Conservation (phyloP, 2,888 invertebrate species). For the Chymomyza amoena region DNA sequence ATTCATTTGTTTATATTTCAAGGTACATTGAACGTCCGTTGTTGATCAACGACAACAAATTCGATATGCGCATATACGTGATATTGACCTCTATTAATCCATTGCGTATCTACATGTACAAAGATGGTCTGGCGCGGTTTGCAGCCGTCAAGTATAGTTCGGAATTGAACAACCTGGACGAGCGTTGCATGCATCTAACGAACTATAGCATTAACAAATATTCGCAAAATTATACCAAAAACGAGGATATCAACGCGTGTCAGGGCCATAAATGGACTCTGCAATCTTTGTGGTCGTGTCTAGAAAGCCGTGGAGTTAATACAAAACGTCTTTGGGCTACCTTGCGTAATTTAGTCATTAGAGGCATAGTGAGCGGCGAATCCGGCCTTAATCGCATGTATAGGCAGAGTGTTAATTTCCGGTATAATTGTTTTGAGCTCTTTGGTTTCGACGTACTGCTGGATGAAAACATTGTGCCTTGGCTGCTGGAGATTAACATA, state of each 20-base stretch:
- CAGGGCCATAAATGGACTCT: slow-evolving; percentile 96
- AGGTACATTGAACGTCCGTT: slow-evolving; percentile 89
- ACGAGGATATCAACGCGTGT: slow-evolving; percentile 93
- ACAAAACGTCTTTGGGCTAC: slow-evolving; percentile 89
- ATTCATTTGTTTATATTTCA: not conserved
- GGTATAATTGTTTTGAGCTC: slow-evolving; percentile 95
- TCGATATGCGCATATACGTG: slow-evolving; percentile 97
- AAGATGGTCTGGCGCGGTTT: slow-evolving; percentile 97
- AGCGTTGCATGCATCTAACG: slow-evolving; percentile 94
- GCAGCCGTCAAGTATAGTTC: slow-evolving; percentile 95
- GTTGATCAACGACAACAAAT: slow-evolving; percentile 96
- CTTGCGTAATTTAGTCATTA: slow-evolving; percentile 93
- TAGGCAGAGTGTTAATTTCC: slow-evolving; percentile 86
- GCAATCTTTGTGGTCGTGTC: slow-evolving; percentile 83
- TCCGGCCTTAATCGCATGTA: slow-evolving; percentile 86
- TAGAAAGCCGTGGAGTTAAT: slow-evolving; percentile 84
- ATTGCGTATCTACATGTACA: slow-evolving; percentile 93
- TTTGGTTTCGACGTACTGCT: slow-evolving; percentile 97
- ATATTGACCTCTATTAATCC: slow-evolving; percentile 97
- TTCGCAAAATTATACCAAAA: slow-evolving; percentile 91
- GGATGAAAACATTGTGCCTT: slow-evolving; percentile 94
- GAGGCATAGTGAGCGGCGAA: slow-evolving; percentile 94
- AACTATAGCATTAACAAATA: slow-evolving; percentile 95
- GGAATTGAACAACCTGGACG: slow-evolving; percentile 87
- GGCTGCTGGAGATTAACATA: slow-evolving; percentile 97